Conservation (phyloP, 1,140 invertebrate species). For the Subanguina moxae region DNA sequence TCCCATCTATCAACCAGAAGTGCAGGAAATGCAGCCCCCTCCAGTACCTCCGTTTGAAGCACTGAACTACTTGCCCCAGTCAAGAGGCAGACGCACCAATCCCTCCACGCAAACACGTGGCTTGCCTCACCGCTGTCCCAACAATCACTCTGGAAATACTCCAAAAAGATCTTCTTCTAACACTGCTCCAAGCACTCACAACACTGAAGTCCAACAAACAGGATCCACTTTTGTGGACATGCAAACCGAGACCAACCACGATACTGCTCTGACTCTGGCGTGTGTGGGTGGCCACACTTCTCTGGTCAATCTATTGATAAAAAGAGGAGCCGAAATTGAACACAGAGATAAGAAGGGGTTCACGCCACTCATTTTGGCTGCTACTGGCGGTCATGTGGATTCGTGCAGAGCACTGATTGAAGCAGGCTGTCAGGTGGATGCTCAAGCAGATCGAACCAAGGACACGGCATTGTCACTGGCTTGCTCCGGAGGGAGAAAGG, state of each 20-base stretch:
- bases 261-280: slow-evolving; percentile 91
- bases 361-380: slow-evolving; percentile 90
- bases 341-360: slow-evolving; percentile 98
- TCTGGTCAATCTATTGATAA: slow-evolving; percentile 70
- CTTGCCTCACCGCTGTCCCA: slow-evolving; percentile 2
- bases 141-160: slow-evolving; percentile 13
- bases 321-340: slow-evolving; percentile 91
- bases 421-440: slow-evolving; percentile 88
- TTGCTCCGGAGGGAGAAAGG: slow-evolving; percentile 91
- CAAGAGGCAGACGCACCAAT: slow-evolving; percentile 14
- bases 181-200: neutral
- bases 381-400: slow-evolving; percentile 92
- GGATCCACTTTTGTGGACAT: slow-evolving; percentile 69
- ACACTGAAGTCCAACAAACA: slow-evolving; percentile 13
- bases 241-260: slow-evolving; percentile 94
- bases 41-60: too few relatives aligned
- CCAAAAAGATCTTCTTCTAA: slow-evolving; percentile 7
- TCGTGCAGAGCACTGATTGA: slow-evolving; percentile 86
- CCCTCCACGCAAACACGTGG: neutral
- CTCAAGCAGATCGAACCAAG: slow-evolving; percentile 95
- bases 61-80: slow-evolving; percentile 5
- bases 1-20: neutral
- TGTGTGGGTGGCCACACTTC: slow-evolving; percentile 90
- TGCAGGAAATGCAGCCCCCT: too few relatives aligned
- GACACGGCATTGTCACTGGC: slow-evolving; percentile 94